Evolutionary conservation across 1,140 invertebrate genomes (phyloP).

Genomic region (Nephila pilipes): DNA sequence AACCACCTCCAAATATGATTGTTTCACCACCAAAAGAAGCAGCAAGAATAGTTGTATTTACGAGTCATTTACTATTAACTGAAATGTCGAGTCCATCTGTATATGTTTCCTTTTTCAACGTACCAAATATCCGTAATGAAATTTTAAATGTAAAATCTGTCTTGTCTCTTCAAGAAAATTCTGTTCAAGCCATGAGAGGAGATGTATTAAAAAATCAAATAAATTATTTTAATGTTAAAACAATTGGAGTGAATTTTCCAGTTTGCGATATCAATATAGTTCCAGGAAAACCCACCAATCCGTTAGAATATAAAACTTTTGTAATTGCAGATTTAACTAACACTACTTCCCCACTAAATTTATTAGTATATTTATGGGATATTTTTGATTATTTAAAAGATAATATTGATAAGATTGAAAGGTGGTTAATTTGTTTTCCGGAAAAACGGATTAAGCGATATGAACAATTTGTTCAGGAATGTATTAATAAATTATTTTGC

Average conservation of each 20-base stretch:
- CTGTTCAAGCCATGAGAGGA: not conserved
- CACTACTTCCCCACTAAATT: not conserved
- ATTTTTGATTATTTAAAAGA: constrained; percentile 39
- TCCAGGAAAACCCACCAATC: not conserved
- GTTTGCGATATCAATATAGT: constrained; percentile 28
- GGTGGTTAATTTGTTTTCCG: constrained; percentile 38
- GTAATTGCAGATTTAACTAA: constrained; percentile 31
- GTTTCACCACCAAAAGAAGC: not conserved
- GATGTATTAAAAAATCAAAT: constrained; percentile 40
- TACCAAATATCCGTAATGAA: not conserved
- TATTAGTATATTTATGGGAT: constrained; percentile 22
- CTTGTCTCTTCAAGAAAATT: constrained; percentile 8
- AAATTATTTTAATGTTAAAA: constrained; percentile 32
- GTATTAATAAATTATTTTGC: constrained; percentile 35
- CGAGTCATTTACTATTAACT: constrained; percentile 9
- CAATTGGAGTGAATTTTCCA: constrained; percentile 1
- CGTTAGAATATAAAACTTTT: not conserved
- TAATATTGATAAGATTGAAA: constrained; percentile 23
- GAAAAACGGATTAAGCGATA: constrained; percentile 34
- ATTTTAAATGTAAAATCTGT: constrained; percentile 17
- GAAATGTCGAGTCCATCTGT: not conserved
- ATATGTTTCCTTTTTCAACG: not conserved
- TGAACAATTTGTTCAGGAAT: constrained; percentile 9
- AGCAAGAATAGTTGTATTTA: constrained; percentile 9
- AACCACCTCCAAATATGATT: not conserved